A percentile compares a stretch with the other conserved stretches of the same genome.
Conservation (phyloP, 2,113 vertebrate genomes). For the Microcebus lehilahytsara region DNA sequence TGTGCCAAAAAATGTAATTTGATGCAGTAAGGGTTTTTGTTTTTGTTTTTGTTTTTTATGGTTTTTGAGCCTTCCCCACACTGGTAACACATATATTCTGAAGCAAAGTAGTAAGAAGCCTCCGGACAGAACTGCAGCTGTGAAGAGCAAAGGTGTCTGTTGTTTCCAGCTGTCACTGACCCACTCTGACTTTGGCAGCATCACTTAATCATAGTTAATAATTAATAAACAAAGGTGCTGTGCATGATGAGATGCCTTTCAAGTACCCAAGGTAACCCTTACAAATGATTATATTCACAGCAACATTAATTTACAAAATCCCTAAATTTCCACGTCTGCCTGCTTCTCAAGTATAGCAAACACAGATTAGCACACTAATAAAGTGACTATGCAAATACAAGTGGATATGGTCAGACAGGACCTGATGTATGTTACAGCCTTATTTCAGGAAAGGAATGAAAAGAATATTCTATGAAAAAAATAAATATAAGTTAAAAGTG, state of each 20-base stretch:
- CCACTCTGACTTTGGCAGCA: not conserved
- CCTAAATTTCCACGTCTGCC: not conserved
- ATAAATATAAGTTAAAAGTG: not conserved
- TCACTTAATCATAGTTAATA: not conserved
- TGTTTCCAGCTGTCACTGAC: not conserved
- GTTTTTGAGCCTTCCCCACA: not conserved
- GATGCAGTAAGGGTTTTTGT: not conserved
- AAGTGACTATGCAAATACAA: not conserved
- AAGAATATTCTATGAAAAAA: not conserved
- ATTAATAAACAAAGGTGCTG: not conserved
- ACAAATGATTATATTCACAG: not conserved
- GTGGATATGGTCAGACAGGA: not conserved
- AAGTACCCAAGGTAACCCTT: not conserved
- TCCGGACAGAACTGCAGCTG: not conserved
- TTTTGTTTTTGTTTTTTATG: not conserved
- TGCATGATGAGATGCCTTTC: not conserved
- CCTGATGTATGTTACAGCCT: not conserved
- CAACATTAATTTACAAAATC: not conserved
- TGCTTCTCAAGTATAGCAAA: not conserved
- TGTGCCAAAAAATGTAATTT: not conserved
- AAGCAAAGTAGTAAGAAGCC: fast-evolving
- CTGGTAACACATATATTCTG: not conserved
- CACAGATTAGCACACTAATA: not conserved
- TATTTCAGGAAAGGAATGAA: not conserved
- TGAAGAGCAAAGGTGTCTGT: not conserved